These are phyloP conservation scores for Xestobium rufovillosum DNA, from an alignment of 2,888 invertebrate species.

Conservation along the genomic window DNA sequence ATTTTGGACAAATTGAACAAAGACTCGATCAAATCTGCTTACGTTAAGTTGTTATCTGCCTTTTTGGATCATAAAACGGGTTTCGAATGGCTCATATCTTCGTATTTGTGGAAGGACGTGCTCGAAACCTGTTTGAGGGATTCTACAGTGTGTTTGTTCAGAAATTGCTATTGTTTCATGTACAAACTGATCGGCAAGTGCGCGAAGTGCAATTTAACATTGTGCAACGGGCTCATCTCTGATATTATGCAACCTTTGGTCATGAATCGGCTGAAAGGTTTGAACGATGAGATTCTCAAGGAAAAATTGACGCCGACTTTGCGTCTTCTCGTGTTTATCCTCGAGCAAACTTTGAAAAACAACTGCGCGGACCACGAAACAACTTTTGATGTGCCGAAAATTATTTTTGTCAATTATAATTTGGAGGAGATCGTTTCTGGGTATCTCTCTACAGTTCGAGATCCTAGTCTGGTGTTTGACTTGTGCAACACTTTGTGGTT, in stretches of 20 bases:
- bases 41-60: slow-evolving; percentile 54
- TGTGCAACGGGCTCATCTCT: slow-evolving; percentile 50
- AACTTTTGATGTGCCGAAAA: too few relatives aligned
- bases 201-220: slow-evolving; percentile 45
- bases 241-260: slow-evolving; percentile 52
- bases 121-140: slow-evolving; percentile 55
- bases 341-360: slow-evolving; percentile 42
- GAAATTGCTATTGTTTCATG: slow-evolving; percentile 59
- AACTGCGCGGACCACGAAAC: too few relatives aligned
- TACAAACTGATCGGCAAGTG: slow-evolving; percentile 52
- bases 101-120: slow-evolving; percentile 58
- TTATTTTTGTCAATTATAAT: too few relatives aligned
- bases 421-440: too few relatives aligned
- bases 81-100: slow-evolving; percentile 54
- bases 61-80: slow-evolving; percentile 58
- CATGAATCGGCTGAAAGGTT: slow-evolving; percentile 49
- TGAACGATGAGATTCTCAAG: slow-evolving; percentile 47
- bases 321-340: slow-evolving; percentile 49
- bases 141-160: slow-evolving; percentile 64
- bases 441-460: too few relatives aligned
- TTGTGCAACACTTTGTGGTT: too few relatives aligned
- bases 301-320: slow-evolving; percentile 50
- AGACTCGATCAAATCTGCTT: slow-evolving; percentile 62
- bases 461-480: too few relatives aligned
- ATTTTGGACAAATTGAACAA: too few relatives aligned